Base-by-base conservation (phyloP, 2,888 invertebrate genomes). In the Aphidoletes aphidimyza region DNA sequence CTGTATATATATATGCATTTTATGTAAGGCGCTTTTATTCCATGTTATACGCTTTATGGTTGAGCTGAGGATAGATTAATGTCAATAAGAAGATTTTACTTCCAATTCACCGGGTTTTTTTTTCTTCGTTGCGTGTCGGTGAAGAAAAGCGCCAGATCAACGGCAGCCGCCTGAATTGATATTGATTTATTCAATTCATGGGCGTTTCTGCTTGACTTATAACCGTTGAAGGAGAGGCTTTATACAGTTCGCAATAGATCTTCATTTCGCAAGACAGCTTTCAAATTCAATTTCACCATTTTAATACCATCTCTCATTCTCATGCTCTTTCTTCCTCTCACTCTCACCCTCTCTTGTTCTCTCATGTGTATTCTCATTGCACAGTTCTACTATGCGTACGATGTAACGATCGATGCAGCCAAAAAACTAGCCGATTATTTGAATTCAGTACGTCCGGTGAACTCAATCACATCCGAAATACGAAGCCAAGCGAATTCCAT, bases 371-470 rank as follows among this genome's bases (percentile, higher is more conserved):
- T 78, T 34, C 36, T 59, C 30, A 30, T 59, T 9, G 30, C 26
- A 19, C 86, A 90, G 90, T 89, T 88, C 86, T 89, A 89, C 86
- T 90, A 90, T 86, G 89, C 88, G 85, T 88, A 88, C 83, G 89
- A 90, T 85, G 87, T 90, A 81, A 89, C 89, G 83, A 88, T 89
- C 86, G 88, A 89, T 85, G 90, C 90, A 69, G 90, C 90, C 85
- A 88, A 88, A 85, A 88, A 89, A 86, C 89, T 90, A 86, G 89
- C 89, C 37, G 90, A 90, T 86, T 90, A 88, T 86, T 87, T 90
- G 84, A 86, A 89, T 84, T 86, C 86, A 86, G 89, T 89, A 87
- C 88, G 88, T 85, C 86, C 87, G 86, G 87, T 85, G 22, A 84
- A 84, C 34, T 85, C 86, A 78, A 14, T 86, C 87, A 39, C 89